Evolutionary conservation across 2,113 vertebrate genomes (phyloP).

Genomic region (Phyllostomus discolor): DNA sequence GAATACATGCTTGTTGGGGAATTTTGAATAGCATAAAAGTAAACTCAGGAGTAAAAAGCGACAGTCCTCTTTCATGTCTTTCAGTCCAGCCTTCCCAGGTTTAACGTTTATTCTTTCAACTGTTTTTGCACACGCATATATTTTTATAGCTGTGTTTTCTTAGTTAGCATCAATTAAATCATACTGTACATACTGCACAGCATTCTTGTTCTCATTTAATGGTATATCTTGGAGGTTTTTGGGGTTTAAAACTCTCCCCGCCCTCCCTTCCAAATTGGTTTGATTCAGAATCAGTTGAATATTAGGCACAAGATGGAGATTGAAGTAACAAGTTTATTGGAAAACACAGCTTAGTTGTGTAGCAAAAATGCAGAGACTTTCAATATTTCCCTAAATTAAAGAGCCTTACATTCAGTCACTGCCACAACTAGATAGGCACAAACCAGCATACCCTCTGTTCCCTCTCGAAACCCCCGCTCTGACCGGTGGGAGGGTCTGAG

Average conservation of each 20-base stretch:
- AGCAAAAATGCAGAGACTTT: neutral
- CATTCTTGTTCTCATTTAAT: neutral
- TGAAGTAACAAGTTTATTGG: neutral
- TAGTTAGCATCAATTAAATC: neutral
- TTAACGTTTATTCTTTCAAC: neutral
- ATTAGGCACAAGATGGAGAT: neutral
- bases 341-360: neutral
- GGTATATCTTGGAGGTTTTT: neutral
- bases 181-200: neutral
- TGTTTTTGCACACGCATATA: neutral
- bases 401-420: neutral
- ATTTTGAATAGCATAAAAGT: neutral
- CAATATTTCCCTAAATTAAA: neutral
- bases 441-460: neutral
- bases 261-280: neutral
- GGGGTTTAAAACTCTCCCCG: neutral
- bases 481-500: too few relatives aligned
- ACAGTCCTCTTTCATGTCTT: neutral
- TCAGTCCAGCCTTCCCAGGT: neutral
- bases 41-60: neutral
- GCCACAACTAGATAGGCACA: neutral
- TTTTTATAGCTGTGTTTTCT: neutral
- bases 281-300: neutral
- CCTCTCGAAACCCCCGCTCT: fast-evolving
- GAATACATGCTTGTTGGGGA: neutral